These are phyloP conservation scores for Atta colombica DNA, from an alignment of 1,140 invertebrate species.

Conservation along the genomic window DNA sequence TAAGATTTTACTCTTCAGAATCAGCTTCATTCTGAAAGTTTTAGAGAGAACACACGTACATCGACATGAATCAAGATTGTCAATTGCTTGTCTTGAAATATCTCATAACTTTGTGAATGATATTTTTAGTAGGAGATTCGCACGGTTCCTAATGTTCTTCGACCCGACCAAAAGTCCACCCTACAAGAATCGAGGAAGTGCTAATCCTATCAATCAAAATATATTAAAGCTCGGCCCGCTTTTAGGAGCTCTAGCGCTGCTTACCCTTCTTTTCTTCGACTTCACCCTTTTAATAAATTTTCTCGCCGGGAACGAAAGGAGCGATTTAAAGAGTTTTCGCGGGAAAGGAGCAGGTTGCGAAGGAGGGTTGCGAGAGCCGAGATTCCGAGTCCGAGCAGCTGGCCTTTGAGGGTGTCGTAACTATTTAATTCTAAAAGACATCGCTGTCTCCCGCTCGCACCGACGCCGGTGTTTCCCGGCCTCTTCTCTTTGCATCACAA, in stretches of 20 bases:
- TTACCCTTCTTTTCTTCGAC: constrained; percentile 61
- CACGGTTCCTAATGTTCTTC: neutral
- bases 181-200: constrained; percentile 64
- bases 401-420: constrained; percentile 79
- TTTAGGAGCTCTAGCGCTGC: constrained; percentile 24
- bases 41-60: neutral
- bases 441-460: constrained; percentile 65
- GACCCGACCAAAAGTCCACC: neutral
- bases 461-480: constrained; percentile 62
- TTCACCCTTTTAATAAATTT: constrained; percentile 85
- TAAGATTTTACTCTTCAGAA: too few species aligned
- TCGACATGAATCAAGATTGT: neutral
- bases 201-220: constrained; percentile 85
- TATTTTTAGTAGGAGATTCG: constrained; percentile 10
- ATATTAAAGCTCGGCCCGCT: constrained; percentile 81
- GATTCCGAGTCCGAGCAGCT: constrained; percentile 53
- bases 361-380: constrained; percentile 43
- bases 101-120: neutral
- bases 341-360: constrained; percentile 72
- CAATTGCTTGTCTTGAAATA: constrained; percentile 15
- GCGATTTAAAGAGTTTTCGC: constrained; percentile 81
- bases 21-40: too few species aligned
- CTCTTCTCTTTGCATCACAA: constrained; percentile 83
- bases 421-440: constrained; percentile 83
- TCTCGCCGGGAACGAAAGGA: constrained; percentile 67